Evolutionary conservation across 2,113 vertebrate genomes (phyloP), one percentile per base, ranked within the genome.

Genomic region (Pelodiscus sinensis): DNA sequence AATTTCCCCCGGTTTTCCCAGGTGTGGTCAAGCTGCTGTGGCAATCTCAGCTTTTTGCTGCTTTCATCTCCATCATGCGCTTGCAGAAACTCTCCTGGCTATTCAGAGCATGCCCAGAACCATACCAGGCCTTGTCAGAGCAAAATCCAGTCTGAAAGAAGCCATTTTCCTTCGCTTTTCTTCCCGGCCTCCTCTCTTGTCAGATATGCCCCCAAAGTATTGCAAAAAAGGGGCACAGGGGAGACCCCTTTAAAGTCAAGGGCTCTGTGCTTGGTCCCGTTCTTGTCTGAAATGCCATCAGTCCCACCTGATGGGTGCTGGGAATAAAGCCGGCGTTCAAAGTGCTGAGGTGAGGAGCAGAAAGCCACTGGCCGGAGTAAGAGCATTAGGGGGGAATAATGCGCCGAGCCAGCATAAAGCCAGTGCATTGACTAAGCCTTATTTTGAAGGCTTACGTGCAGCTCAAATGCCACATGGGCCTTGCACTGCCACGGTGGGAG

Each of bases 221-320:
- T 27, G 79, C 24, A 5, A 1, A 0, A 1, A 2, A 55, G 3
- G 25, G 83, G 11, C 50, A 82, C 4, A 7, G 78, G 3, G 0
- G 2, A 81, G 25, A 1, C 24, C 9, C 12, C 10, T 10, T 44
- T 24, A 38, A 27, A 77, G 16, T 12, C 4, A 31, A 5, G 44
- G n/a, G 13, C 2, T 12, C 51, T 31, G 58, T 18, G 12, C 22
- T 75, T 90, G 71, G 31, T 24, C 65, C n/a, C 31, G 31, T 73
- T 21, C 55, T 87, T 79, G 87, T 86, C 60, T 71, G 5, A 0
- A 6, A 57, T 16, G 15, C 8, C 24, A 58, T 19, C 75, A 77
- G 44, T 21, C 60, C 38, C 25, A 18, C 9, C 88, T 86, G 71
- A 24, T 25, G 35, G 68, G 81, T 2, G 8, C 38, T 8, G 11